phyloP scores from a whole-genome alignment of 2,797 vertebrate genomes.

The Pampus argenteus region DNA sequence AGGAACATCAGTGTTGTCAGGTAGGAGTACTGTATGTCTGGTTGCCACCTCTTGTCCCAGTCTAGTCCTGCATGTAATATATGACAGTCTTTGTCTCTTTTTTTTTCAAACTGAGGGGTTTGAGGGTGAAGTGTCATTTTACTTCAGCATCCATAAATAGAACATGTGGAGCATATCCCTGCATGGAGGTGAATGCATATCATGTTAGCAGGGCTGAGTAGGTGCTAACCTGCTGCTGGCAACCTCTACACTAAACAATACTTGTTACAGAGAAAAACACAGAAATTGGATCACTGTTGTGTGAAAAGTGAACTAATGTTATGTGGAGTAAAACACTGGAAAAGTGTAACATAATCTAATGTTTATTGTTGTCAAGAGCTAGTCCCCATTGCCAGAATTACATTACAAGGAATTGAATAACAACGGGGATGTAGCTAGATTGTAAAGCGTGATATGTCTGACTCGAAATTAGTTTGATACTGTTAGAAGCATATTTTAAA shows the following conservation, averaged over 20 bases:
- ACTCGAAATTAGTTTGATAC: constrained; percentile 28
- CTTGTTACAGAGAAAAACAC: constrained; percentile 81
- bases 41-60: constrained; percentile 30
- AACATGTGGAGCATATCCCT: constrained; percentile 72
- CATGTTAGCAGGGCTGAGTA: constrained; percentile 81
- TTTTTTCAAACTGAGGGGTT: constrained; percentile 63
- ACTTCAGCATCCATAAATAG: constrained; percentile 82
- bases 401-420: constrained; percentile 71
- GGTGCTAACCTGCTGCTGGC: constrained; percentile 86
- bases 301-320: constrained; percentile 80
- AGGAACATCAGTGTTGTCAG: background rate
- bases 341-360: constrained; percentile 80
- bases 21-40: constrained; percentile 5
- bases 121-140: constrained; percentile 82
- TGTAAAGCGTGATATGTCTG: constrained; percentile 8
- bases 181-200: constrained; percentile 80
- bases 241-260: constrained; percentile 82
- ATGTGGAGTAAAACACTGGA: constrained; percentile 77
- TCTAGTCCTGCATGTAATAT: constrained; percentile 49
- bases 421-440: constrained; percentile 52
- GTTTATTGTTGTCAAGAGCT: constrained; percentile 74
- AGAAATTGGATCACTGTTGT: constrained; percentile 84
- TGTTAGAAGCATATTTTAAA: constrained; percentile 3
- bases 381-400: constrained; percentile 73
- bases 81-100: constrained; percentile 31